These are phyloP conservation scores for Dicerorhinus sumatrensis DNA, from an alignment of 2,113 vertebrate species.

Conservation along the genomic window DNA sequence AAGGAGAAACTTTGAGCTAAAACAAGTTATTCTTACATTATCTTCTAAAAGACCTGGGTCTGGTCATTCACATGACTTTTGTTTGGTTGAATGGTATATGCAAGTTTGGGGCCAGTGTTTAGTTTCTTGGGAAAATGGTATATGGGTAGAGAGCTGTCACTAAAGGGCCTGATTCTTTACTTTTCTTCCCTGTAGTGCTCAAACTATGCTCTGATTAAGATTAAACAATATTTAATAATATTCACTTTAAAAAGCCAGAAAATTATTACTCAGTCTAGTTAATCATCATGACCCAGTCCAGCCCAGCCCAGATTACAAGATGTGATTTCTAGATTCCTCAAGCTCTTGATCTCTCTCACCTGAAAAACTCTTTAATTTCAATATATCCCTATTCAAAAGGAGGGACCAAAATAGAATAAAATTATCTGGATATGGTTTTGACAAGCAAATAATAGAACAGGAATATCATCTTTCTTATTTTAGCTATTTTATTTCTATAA, in stretches of 20 bases:
- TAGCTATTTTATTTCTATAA: background rate
- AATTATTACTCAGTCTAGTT: background rate
- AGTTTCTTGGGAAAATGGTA: background rate
- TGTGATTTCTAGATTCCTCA: background rate
- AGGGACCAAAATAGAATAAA: background rate
- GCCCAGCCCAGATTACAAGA: background rate
- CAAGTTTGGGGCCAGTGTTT: background rate
- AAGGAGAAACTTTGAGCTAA: background rate
- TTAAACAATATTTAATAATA: constrained; percentile 21
- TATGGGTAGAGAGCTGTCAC: background rate
- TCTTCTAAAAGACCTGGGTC: background rate
- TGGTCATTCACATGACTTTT: background rate
- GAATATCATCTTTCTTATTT: background rate
- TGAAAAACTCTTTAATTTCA: background rate
- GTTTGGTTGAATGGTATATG: background rate
- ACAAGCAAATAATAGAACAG: background rate
- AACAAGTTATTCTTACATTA: background rate
- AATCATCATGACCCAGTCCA: background rate
- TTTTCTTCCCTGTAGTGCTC: background rate
- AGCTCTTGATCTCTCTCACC: background rate
- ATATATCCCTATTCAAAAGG: background rate
- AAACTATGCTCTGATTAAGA: background rate
- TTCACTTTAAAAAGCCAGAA: background rate
- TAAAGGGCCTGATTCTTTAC: background rate
- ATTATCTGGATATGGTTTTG: background rate